Evolutionary conservation across 2,797 vertebrate species (phyloP).

Genomic region (Molothrus aeneus): DNA sequence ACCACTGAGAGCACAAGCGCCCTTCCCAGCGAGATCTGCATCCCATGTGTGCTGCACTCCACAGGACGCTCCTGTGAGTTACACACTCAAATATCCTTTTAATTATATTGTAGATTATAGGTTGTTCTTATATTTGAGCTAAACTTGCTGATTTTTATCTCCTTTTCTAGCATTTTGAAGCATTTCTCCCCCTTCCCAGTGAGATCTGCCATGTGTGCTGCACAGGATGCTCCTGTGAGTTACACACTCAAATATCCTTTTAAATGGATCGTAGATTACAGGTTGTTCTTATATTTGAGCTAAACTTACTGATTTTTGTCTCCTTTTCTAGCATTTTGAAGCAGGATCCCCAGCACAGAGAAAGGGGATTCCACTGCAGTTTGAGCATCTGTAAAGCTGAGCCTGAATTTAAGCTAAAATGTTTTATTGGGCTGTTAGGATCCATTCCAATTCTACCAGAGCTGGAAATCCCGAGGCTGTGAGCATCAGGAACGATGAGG

Average conservation of each 20-base stretch:
- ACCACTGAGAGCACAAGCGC: background rate
- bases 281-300: background rate
- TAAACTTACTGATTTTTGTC: background rate
- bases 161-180: background rate
- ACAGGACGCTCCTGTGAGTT: background rate
- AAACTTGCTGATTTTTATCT: background rate
- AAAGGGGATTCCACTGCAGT: background rate
- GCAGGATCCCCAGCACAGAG: background rate
- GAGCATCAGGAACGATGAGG: background rate
- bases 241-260: background rate
- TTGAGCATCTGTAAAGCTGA: background rate
- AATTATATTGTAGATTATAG: rapidly evolving
- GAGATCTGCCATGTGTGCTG: background rate
- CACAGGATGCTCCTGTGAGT: background rate
- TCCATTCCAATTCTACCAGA: background rate
- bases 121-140: background rate
- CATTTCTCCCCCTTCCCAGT: too few species aligned
- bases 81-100: background rate
- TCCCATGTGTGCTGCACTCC: background rate
- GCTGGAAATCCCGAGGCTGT: background rate
- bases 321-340: background rate
- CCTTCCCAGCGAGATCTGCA: background rate
- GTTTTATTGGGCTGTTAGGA: background rate
- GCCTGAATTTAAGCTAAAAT: background rate
- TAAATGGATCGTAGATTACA: rapidly evolving